Conservation (phyloP, 2,113 vertebrate genomes). For the Carassius gibelio region DNA sequence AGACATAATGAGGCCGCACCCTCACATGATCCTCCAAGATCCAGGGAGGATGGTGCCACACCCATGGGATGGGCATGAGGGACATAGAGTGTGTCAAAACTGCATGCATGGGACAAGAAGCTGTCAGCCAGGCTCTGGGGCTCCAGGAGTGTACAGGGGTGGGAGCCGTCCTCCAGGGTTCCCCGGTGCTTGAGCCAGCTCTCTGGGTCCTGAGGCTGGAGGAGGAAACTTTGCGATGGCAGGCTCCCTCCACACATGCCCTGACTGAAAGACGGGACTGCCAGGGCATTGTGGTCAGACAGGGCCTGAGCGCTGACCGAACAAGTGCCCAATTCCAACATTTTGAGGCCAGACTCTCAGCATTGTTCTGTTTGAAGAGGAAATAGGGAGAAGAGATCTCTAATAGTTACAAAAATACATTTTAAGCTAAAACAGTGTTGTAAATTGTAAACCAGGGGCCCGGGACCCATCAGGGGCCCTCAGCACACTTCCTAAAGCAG, state of each 20-base stretch:
- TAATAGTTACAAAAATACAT: too few relatives aligned
- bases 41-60: constrained; percentile 68
- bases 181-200: constrained; percentile 83
- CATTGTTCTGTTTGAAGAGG: constrained; percentile 82
- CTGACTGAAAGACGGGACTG: constrained; percentile 64
- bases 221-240: constrained; percentile 70
- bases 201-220: constrained; percentile 81
- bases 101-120: constrained; percentile 68
- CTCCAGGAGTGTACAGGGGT: constrained; percentile 78
- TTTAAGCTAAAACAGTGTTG: too few relatives aligned
- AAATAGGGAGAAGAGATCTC: background rate
- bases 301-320: constrained; percentile 78
- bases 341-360: constrained; percentile 74
- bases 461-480: background rate
- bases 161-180: constrained; percentile 72
- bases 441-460: background rate
- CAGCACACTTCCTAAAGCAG: too few relatives aligned
- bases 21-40: constrained; percentile 68
- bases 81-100: constrained; percentile 79
- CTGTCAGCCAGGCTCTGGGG: constrained; percentile 73
- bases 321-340: constrained; percentile 85
- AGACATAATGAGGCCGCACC: constrained; percentile 61
- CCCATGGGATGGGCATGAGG: constrained; percentile 61
- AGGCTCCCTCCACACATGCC: constrained; percentile 56
- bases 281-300: constrained; percentile 72